Conservation (phyloP, 2,888 invertebrate species). For the Fragum sueziense region DNA sequence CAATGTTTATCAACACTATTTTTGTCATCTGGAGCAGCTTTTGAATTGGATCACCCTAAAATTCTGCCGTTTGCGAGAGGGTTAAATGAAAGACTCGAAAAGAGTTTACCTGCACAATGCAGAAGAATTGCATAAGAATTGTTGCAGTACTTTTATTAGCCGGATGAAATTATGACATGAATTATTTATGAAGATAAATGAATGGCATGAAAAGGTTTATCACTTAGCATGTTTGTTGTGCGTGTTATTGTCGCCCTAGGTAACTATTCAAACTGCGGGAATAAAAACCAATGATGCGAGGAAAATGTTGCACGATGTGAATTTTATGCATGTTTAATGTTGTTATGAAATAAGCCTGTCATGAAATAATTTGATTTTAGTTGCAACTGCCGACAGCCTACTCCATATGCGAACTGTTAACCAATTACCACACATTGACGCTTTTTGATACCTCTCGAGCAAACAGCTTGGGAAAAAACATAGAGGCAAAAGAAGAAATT, state of each 20-base stretch:
- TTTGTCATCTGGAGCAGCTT: too few species aligned
- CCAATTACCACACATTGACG: neutral
- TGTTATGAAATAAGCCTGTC: neutral
- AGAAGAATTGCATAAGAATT: neutral
- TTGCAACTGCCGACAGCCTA: too few species aligned
- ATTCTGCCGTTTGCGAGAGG: too few species aligned
- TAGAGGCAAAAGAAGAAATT: conserved; percentile 3
- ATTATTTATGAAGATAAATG: neutral
- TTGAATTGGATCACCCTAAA: too few species aligned
- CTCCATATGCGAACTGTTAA: too few species aligned
- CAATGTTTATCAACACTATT: too few species aligned
- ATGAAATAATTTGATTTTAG: neutral
- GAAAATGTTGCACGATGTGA: neutral
- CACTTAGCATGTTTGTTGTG: neutral
- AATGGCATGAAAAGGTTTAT: neutral
- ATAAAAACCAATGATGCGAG: neutral
- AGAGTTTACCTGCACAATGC: too few species aligned
- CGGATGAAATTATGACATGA: neutral
- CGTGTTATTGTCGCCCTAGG: neutral
- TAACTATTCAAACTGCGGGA: neutral
- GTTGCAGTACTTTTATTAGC: neutral
- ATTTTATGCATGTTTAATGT: neutral
- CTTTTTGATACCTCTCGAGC: neutral
- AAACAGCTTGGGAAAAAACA: neutral
- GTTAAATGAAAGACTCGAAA: too few species aligned